Conservation (phyloP, 37 sponge, comb jelly and placozoan genomes). For the Axinella damicornis region DNA sequence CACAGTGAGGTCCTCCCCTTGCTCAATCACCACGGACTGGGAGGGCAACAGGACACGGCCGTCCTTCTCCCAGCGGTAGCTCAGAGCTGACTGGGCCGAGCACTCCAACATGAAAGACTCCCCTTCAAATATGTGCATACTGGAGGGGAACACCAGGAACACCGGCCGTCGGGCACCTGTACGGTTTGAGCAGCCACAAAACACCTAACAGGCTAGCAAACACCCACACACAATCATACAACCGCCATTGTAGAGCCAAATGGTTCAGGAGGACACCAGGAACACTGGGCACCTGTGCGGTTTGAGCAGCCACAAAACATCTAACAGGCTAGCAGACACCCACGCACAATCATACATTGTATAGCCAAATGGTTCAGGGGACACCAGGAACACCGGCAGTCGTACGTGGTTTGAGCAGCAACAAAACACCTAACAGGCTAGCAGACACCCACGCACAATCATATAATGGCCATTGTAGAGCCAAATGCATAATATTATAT, state of each 20-base stretch:
- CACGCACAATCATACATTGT: no score
- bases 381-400: background rate
- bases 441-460: no score
- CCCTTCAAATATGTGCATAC: conserved; percentile 25
- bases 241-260: no score
- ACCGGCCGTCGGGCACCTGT: conserved; percentile 38
- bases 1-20: conserved; percentile 19
- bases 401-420: conserved; percentile 1
- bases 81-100: background rate
- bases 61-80: conserved; percentile 14
- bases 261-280: background rate
- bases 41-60: background rate
- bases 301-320: no score
- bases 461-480: no score
- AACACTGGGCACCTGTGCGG: conserved; percentile 27
- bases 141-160: conserved; percentile 7
- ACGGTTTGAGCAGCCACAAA: background rate
- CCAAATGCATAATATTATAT: no score
- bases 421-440: no score
- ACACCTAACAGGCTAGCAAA: no score
- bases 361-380: no score
- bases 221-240: no score
- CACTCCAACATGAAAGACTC: conserved; percentile 40
- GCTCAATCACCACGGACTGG: background rate
- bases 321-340: no score